Percentiles rank a stretch among this genome's conserved stretches.
These are phyloP conservation scores for Rhea americana DNA, from an alignment of 2,113 vertebrate genomes.

Conservation along the genomic window DNA sequence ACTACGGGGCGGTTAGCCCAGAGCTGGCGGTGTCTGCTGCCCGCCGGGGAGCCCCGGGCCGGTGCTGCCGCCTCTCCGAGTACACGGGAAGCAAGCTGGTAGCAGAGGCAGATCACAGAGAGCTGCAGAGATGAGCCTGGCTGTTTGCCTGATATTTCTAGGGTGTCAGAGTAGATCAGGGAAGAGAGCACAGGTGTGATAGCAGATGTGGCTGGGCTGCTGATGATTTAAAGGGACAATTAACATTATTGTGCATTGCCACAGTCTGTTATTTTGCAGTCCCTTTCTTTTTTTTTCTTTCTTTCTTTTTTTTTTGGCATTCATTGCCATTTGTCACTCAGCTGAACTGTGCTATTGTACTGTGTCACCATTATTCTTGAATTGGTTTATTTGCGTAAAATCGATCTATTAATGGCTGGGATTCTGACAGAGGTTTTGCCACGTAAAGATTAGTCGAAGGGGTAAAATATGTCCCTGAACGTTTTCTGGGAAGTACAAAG, in stretches of 20 bases:
- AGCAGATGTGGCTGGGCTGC: conserved; percentile 50
- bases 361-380: conserved; percentile 47
- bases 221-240: conserved; percentile 45
- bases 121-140: neutral
- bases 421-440: neutral
- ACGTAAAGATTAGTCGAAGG: neutral
- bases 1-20: conserved; percentile 11
- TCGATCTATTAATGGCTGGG: conserved; percentile 6
- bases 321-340: conserved; percentile 6
- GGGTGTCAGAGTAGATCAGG: conserved; percentile 35
- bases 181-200: conserved; percentile 62
- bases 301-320: neutral
- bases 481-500: neutral
- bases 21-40: neutral
- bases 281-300: conserved; percentile 18
- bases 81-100: neutral
- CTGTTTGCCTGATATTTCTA: conserved; percentile 31
- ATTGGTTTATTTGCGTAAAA: conserved; percentile 32
- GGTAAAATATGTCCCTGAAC: neutral
- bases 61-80: neutral
- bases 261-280: neutral
- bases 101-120: neutral
- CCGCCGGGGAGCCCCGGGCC: conserved; percentile 21
- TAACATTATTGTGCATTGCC: conserved; percentile 41
- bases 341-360: conserved; percentile 28